These are phyloP conservation scores for Bombus pascuorum DNA, from an alignment of 1,140 invertebrate species.

Conservation along the genomic window DNA sequence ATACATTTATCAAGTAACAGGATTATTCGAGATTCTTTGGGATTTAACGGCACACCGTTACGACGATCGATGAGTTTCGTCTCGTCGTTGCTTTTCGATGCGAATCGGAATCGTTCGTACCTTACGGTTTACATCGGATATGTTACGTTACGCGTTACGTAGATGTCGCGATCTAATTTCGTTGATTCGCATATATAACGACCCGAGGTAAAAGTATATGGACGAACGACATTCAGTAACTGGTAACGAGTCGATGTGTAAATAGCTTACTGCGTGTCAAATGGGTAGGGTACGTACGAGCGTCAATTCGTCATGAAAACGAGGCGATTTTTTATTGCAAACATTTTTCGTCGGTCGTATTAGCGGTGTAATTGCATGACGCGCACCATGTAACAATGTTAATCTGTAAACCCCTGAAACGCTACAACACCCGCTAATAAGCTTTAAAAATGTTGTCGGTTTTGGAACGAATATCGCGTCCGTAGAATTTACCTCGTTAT, in stretches of 20 bases:
- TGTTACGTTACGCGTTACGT: no score
- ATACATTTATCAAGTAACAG: no score
- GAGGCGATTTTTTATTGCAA: background rate
- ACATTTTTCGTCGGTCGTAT: slow-evolving; percentile 10
- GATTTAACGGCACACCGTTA: no score
- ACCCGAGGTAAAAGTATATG: background rate
- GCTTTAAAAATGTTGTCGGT: slow-evolving; percentile 45
- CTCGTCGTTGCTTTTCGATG: no score
- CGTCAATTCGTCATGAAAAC: background rate
- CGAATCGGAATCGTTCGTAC: no score
- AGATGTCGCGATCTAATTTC: no score
- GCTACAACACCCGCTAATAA: slow-evolving; percentile 4
- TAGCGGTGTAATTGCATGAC: background rate
- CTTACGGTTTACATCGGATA: no score
- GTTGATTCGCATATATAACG: background rate
- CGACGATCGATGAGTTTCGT: no score
- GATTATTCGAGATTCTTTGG: no score
- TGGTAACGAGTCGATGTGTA: background rate
- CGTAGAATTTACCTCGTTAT: slow-evolving; percentile 26
- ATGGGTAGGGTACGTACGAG: no score
- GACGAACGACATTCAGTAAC: no score
- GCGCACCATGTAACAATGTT: background rate
- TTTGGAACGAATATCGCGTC: background rate
- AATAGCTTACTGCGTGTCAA: background rate
- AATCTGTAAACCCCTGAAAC: slow-evolving; percentile 2